A percentile compares a stretch with the other conserved stretches of the same genome.
phyloP scores from a whole-genome alignment of 2,113 vertebrate genomes.

The Nanger granti region DNA sequence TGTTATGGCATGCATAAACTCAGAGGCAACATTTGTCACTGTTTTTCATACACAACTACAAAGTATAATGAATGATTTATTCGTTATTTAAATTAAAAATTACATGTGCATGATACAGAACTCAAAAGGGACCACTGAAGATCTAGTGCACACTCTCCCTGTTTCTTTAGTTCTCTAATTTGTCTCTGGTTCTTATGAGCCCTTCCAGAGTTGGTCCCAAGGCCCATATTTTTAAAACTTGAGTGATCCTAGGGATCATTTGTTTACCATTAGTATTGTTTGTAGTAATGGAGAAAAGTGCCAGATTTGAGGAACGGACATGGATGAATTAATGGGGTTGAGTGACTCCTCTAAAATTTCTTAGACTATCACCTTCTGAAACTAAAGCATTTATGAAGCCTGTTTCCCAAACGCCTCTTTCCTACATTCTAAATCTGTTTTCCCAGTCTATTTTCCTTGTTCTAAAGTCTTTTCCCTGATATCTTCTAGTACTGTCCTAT shows the following conservation, averaged over 20 bases:
- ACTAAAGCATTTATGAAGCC: background rate
- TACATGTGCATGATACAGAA: background rate
- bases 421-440: background rate
- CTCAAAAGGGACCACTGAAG: background rate
- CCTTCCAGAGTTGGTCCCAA: conserved; percentile 1
- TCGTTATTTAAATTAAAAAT: background rate
- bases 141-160: background rate
- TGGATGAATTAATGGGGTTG: background rate
- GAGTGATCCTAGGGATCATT: background rate
- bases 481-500: background rate
- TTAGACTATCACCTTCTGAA: background rate
- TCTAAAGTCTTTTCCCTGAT: background rate
- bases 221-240: conserved; percentile 14
- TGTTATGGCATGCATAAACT: background rate
- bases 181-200: background rate
- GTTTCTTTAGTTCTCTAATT: background rate
- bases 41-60: background rate
- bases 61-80: background rate
- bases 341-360: background rate
- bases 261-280: background rate
- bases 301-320: background rate
- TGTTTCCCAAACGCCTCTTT: background rate
- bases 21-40: background rate
- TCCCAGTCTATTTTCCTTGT: background rate
- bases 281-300: background rate